A percentile compares a stretch with the other conserved stretches of the same genome.
Evolutionary conservation across 2,797 vertebrate genomes (phyloP).

Genomic region (Dendrocincla tyrannina): DNA sequence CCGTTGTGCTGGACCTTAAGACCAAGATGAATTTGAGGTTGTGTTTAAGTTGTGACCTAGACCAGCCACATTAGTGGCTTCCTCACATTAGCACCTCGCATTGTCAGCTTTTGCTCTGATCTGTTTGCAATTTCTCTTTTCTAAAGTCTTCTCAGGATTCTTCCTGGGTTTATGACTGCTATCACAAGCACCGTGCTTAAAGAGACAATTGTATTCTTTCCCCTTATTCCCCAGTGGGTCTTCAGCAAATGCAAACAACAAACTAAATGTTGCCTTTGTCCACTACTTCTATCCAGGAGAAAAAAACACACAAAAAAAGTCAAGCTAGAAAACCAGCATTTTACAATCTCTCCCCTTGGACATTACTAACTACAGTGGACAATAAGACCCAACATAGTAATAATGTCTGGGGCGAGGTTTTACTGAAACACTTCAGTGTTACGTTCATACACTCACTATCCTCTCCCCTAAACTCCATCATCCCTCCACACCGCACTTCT

Average conservation of each 20-base stretch:
- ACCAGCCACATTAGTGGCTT: not conserved
- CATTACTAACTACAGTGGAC: not conserved
- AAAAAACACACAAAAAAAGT: not conserved
- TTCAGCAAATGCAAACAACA: not conserved
- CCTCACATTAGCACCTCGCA: not conserved
- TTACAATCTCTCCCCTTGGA: not conserved
- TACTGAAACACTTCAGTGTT: not conserved
- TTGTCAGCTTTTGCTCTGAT: not conserved
- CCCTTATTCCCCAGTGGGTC: not conserved
- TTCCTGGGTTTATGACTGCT: not conserved
- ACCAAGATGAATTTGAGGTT: not conserved
- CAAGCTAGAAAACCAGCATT: not conserved
- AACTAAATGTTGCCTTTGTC: not conserved
- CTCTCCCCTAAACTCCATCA: not conserved
- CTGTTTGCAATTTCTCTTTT: not conserved
- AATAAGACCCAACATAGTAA: accelerated
- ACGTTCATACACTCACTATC: not conserved
- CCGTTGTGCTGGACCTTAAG: accelerated
- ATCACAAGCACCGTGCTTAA: not conserved
- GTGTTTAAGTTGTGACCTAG: not conserved
- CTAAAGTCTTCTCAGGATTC: not conserved
- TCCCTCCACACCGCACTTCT: not conserved
- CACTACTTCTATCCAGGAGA: not conserved
- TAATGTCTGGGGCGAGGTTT: not conserved
- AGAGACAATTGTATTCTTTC: not conserved